Conservation (phyloP, 2,888 invertebrate genomes). For the Ectemnius lituratus region DNA sequence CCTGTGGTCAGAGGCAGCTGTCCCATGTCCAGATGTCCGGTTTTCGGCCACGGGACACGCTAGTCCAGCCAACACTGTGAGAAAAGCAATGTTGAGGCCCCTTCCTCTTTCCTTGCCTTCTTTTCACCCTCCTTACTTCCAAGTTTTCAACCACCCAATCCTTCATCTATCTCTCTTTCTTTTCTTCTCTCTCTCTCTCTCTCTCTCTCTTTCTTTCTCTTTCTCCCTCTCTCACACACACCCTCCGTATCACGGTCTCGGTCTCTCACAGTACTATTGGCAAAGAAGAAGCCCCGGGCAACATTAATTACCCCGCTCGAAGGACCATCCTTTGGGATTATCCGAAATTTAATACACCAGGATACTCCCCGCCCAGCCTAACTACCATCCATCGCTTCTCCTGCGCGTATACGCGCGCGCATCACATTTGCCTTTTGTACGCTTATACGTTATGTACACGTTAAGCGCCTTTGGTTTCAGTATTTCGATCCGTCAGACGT, state of each 20-base stretch:
- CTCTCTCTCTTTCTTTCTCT: constrained; percentile 27
- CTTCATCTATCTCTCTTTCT: background rate
- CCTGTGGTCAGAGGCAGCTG: constrained; percentile 65
- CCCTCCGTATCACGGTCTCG: constrained; percentile 28
- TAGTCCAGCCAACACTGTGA: constrained; percentile 59
- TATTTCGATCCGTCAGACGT: background rate
- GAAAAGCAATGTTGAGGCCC: constrained; percentile 64
- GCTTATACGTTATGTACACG: no score
- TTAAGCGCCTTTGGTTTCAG: background rate
- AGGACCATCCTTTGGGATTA: constrained; percentile 64
- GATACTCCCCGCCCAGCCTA: constrained; percentile 47
- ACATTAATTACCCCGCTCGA: constrained; percentile 72
- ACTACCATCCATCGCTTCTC: constrained; percentile 3
- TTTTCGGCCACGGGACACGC: constrained; percentile 59
- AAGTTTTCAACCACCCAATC: background rate
- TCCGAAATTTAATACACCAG: constrained; percentile 68
- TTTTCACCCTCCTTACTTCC: constrained; percentile 33
- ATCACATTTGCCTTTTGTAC: background rate
- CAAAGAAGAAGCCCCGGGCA: constrained; percentile 48
- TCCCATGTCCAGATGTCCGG: constrained; percentile 75
- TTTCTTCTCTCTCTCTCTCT: background rate
- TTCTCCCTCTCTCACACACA: background rate
- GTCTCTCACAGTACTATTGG: constrained; percentile 41
- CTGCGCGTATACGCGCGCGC: constrained; percentile 4
- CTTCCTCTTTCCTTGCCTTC: constrained; percentile 45